Evolutionary conservation across 2,888 invertebrate genomes (phyloP).

Genomic region (Argynnis bischoffii): DNA sequence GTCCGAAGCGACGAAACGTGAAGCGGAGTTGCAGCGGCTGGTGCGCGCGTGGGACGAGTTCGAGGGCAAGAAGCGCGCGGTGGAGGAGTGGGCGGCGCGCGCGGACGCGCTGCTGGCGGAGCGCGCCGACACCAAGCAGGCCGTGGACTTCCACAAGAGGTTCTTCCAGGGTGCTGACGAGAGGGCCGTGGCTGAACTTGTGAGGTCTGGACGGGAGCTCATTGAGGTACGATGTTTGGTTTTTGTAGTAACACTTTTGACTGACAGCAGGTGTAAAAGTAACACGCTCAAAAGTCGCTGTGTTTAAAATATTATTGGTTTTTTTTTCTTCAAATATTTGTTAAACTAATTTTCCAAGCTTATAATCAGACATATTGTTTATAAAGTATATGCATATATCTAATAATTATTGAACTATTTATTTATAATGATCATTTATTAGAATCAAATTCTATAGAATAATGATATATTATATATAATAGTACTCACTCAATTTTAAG

Average conservation of each 20-base stretch:
- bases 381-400: too few relatives aligned
- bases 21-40: conserved; percentile 90
- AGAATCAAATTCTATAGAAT: too few relatives aligned
- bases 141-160: conserved; percentile 91
- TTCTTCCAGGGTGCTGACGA: conserved; percentile 95
- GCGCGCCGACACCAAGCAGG: conserved; percentile 89
- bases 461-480: too few relatives aligned
- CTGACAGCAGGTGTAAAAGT: too few relatives aligned
- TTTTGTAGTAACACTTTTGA: too few relatives aligned
- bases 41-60: conserved; percentile 93
- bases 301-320: background rate
- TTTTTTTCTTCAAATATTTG: background rate
- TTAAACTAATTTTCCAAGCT: too few relatives aligned
- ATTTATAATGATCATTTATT: too few relatives aligned
- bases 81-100: conserved; percentile 93
- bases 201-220: conserved; percentile 88
- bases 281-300: background rate
- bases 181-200: conserved; percentile 90
- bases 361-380: too few relatives aligned
- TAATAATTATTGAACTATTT: too few relatives aligned
- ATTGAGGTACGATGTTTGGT: conserved; percentile 77
- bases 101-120: conserved; percentile 92
- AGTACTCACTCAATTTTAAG: too few relatives aligned
- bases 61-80: conserved; percentile 88
- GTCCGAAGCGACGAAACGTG: conserved; percentile 88